A percentile compares a stretch with the other conserved stretches of the same genome.
Evolutionary conservation across 2,113 vertebrate species (phyloP).

Genomic region (Microcebus murinus): DNA sequence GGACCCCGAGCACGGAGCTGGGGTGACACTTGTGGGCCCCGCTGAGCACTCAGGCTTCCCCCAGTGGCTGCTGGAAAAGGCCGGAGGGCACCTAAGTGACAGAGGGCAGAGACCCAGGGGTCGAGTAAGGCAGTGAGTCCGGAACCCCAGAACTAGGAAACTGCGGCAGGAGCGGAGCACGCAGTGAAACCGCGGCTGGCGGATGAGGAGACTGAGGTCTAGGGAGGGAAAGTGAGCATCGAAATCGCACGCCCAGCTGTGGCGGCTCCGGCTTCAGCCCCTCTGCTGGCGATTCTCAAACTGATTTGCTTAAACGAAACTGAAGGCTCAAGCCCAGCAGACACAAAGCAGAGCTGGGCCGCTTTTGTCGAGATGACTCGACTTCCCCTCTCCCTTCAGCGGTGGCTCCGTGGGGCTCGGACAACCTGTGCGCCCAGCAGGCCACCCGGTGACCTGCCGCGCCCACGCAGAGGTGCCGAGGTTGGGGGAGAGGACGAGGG

Average conservation of each 20-base stretch:
- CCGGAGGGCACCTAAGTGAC: background rate
- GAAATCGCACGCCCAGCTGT: accelerated
- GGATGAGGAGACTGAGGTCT: background rate
- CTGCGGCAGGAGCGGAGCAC: background rate
- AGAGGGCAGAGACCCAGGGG: background rate
- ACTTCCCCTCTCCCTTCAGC: accelerated
- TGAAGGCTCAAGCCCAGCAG: no score
- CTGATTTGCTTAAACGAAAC: background rate
- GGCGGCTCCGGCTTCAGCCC: background rate
- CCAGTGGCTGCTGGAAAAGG: background rate
- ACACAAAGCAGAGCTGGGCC: accelerated
- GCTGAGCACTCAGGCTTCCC: background rate
- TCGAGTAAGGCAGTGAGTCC: accelerated
- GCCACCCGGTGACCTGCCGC: no score
- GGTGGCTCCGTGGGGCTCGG: accelerated
- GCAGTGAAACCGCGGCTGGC: background rate
- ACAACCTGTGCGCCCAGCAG: background rate
- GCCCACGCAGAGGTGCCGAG: background rate
- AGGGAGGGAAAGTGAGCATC: background rate
- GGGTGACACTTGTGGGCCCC: background rate
- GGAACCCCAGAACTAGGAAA: background rate
- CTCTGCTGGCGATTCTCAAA: background rate
- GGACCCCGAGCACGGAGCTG: accelerated
- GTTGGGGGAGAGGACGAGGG: accelerated
- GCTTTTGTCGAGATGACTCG: background rate